Conservation (phyloP, 2,113 vertebrate genomes). For the Vombatus ursinus region DNA sequence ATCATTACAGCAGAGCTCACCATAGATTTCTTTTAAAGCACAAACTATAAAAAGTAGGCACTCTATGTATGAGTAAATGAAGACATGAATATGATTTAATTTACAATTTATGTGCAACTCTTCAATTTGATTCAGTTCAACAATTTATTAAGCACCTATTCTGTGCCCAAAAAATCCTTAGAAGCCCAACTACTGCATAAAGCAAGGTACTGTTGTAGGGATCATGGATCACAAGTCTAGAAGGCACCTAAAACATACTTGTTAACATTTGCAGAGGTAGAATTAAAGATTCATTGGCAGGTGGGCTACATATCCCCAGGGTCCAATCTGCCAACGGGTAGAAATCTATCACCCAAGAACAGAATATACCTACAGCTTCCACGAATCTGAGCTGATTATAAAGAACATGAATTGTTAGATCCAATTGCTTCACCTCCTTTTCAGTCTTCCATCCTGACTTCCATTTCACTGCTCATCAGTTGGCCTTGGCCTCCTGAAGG, state of each 20-base stretch:
- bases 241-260: accelerated
- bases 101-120: background rate
- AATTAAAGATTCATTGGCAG: background rate
- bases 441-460: no score
- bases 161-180: background rate
- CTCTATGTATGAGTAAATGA: background rate
- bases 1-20: background rate
- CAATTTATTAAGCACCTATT: no score
- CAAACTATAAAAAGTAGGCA: background rate
- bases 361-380: accelerated
- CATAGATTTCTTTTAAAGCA: background rate
- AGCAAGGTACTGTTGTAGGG: background rate
- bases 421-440: background rate
- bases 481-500: background rate
- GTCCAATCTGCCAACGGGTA: background rate
- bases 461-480: background rate
- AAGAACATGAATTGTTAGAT: accelerated
- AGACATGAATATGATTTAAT: background rate
- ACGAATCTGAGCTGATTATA: background rate
- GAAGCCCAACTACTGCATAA: background rate
- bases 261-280: background rate
- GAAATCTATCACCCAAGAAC: accelerated
- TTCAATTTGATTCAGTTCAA: background rate
- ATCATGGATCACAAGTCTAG: background rate
- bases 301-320: accelerated